Evolutionary conservation across 2,797 vertebrate genomes (phyloP), one percentile per base, ranked within the genome.

Genomic region (Channa striata): DNA sequence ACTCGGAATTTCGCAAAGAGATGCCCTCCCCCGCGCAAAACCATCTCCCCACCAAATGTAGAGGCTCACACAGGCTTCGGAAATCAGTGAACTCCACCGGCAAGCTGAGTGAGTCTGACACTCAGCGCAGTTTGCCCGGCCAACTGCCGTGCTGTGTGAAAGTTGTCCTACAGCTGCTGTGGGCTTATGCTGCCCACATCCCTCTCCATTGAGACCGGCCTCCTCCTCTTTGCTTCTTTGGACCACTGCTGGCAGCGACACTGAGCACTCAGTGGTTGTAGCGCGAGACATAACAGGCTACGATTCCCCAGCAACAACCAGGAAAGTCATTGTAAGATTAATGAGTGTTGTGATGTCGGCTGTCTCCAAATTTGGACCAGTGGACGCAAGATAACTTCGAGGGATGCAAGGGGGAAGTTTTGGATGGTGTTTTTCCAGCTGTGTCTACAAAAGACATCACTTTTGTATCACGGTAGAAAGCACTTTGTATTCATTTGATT

Each of bases 301-400:
- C 80, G 83, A 86, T 74, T 78, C 82, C 81, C 78, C 48, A 76
- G 72, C 78, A 89, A 87, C 89, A 87, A 89, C 64, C 65, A 86
- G 81, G 70, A 87, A 80, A 86, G 84, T 77, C 81, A 66, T 78
- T 89, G 68, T 69, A 82, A 88, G 88, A 91, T 91, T 86, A 92
- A 91, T 90, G 81, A 88, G 82, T 66, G 69, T 72, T 89, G 79
- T 56, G 33, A 59, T 79, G 82, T 82, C 77, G 80, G 61, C 74
- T 73, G 74, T 80, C 84, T 80, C 63, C 46, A 77, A 75, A 78
- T 63, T 63, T 63, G 65, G 72, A 68, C 61, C 47, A 56, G 14
- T 65, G 51, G 52, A 78, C 4, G 14, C 3, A 11, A 72, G 57
- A 78, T 72, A 30, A 61, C 64, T 86, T 77, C 37, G 78, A 79